Base-by-base conservation (phyloP, 2,797 vertebrate species). In the Oryzias dopingdopingensis region DNA sequence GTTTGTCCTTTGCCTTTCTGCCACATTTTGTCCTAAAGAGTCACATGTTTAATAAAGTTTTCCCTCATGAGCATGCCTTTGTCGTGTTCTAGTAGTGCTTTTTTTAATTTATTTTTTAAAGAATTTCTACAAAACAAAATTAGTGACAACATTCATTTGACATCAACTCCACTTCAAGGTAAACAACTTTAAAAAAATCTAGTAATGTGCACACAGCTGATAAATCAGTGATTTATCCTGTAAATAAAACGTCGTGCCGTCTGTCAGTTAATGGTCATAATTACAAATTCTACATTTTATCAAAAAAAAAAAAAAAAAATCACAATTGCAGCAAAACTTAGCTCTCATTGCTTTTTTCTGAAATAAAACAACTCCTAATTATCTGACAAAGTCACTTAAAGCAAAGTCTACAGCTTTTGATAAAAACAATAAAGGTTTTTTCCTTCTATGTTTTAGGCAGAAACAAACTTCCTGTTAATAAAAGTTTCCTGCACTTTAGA, bases 31-130 rank as follows among this genome's bases (percentile, higher is more conserved):
- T 76, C 55, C 41, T 43, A 29, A 2, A 49, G 52, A 70, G 29
- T 62, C 48, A 62, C 71, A 77, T 40, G 54, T 51, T 56, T 47
- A 89, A 80, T 89, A 87, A 88, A 84, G 50, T 46, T 77, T 72
- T 56, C 51, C 47, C 44, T 49, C 2, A 6, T 51, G 32, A 37
- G 32, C 32, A 37, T 3, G 10, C 32, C 10, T 10, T 3, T 32
- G 29, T 32, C 7, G 26, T 26, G 26, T 6, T 6, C 7, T 26
- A 26, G 5, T 26, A 4, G 7, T 26, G 26, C 26, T 26, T 22
- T 42, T 14, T n/a, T 40, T 22, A 4, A 22, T 6, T 15, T 5
- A 1, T 2, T 22, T 51, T 51, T 37, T 16, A 16, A 44, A n/a
- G 7, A 15, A 29, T 29, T 29, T 29, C 5, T 29, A 5, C 26